These are phyloP conservation scores for Coracopsis vasa DNA, from an alignment of 2,113 vertebrate species.

Conservation along the genomic window DNA sequence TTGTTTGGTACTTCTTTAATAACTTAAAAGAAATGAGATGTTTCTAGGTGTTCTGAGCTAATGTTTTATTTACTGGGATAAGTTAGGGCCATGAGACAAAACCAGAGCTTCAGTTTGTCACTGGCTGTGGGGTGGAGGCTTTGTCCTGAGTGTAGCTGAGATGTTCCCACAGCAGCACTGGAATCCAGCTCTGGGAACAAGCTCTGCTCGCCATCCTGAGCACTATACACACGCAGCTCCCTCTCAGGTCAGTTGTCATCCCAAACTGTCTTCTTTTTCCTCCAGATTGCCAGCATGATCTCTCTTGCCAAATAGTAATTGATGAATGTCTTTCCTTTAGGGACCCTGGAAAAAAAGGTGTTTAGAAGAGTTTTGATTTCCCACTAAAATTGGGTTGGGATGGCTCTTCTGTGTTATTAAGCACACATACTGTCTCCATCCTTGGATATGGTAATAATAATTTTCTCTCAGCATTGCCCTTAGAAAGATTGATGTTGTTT, in stretches of 20 bases:
- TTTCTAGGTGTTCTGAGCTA: background rate
- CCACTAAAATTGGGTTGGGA: background rate
- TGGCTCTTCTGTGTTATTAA: background rate
- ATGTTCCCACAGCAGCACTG: background rate
- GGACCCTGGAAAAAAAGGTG: background rate
- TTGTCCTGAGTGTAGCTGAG: background rate
- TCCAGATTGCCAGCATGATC: background rate
- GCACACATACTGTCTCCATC: background rate
- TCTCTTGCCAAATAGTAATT: background rate
- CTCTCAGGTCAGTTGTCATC: background rate
- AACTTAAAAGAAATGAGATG: background rate
- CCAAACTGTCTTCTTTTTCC: background rate
- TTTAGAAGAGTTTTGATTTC: background rate
- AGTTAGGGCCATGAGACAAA: background rate
- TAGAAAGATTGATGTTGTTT: conserved; percentile 41
- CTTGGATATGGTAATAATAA: conserved; percentile 16
- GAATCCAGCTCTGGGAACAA: background rate
- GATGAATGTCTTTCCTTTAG: background rate
- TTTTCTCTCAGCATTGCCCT: background rate
- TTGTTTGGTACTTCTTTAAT: background rate
- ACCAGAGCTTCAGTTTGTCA: background rate
- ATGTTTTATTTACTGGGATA: background rate
- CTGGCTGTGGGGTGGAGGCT: background rate
- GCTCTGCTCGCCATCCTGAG: background rate
- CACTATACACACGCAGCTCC: background rate